phyloP scores from a whole-genome alignment of 2,113 vertebrate genomes.

The Chamaetylas fuelleborni region DNA sequence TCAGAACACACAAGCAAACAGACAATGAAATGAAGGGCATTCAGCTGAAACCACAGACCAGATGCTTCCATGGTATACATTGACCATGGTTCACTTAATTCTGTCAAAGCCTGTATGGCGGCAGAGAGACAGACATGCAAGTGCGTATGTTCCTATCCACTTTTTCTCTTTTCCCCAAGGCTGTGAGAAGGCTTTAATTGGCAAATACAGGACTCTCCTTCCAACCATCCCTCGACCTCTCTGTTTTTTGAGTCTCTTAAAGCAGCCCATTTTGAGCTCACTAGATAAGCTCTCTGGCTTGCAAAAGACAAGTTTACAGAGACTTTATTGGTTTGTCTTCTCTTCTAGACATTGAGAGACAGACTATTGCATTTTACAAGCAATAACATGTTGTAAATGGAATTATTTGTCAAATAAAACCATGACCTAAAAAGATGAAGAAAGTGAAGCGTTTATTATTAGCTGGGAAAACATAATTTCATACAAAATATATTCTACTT shows the following conservation, averaged over 20 bases:
- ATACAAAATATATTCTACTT: not conserved
- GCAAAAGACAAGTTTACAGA: not conserved
- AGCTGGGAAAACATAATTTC: accelerated
- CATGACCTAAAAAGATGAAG: too few species aligned
- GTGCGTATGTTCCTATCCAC: not conserved
- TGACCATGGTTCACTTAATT: slow-evolving; percentile 51
- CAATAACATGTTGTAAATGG: not conserved
- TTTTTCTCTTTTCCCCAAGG: not conserved
- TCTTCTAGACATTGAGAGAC: not conserved
- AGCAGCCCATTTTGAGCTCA: not conserved
- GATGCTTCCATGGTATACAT: slow-evolving; percentile 38
- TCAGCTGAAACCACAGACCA: slow-evolving; percentile 57
- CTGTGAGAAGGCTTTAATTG: not conserved
- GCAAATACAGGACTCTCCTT: not conserved
- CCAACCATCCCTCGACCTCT: not conserved
- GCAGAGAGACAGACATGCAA: not conserved
- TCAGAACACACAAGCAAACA: not conserved
- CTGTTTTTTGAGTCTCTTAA: not conserved
- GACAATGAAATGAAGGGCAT: slow-evolving; percentile 42
- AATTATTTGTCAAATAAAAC: not conserved
- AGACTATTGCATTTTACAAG: not conserved
- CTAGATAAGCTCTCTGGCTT: not conserved
- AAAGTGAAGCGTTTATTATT: not conserved
- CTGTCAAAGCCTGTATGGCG: slow-evolving; percentile 54
- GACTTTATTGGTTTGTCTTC: not conserved